phyloP scores from a whole-genome alignment of 2,888 invertebrate genomes.

The Acleris holmiana region DNA sequence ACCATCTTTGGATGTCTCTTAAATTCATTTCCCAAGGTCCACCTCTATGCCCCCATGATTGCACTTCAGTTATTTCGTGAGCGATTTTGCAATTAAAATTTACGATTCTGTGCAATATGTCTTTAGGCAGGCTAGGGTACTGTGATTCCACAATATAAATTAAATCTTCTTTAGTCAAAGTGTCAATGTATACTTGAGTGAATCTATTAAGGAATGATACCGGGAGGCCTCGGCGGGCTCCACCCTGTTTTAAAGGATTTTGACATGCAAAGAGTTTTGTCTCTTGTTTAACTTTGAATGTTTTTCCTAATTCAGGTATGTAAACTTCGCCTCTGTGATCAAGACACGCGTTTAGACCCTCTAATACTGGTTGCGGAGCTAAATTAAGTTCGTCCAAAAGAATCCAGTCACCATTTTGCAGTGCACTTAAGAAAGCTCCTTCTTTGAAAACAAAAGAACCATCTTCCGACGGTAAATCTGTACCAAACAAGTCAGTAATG shows the following conservation, averaged over 20 bases:
- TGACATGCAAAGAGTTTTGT: conserved; percentile 98
- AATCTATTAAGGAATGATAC: conserved; percentile 98
- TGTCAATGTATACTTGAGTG: conserved; percentile 92
- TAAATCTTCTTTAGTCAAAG: conserved; percentile 87
- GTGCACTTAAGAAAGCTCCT: conserved; percentile 96
- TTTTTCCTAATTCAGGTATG: conserved; percentile 96
- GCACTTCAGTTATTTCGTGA: conserved; percentile 85
- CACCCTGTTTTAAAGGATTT: conserved; percentile 98
- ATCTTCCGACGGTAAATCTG: conserved; percentile 97
- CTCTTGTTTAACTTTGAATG: conserved; percentile 89
- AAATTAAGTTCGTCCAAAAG: conserved; percentile 98
- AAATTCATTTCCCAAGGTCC: conserved; percentile 99
- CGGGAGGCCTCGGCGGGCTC: conserved; percentile 97
- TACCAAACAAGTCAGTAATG: conserved; percentile 98
- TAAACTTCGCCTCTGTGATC: conserved; percentile 98
- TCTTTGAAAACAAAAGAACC: conserved; percentile 98
- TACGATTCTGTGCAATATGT: conserved; percentile 89
- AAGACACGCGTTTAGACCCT: conserved; percentile 98
- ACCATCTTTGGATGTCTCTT: conserved; percentile 97
- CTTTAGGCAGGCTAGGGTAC: conserved; percentile 85
- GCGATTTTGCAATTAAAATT: conserved; percentile 89
- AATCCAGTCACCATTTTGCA: conserved; percentile 97
- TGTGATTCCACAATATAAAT: conserved; percentile 87
- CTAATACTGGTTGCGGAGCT: conserved; percentile 98
- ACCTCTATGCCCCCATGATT: conserved; percentile 91